Percentiles rank a stretch among this genome's conserved stretches.
phyloP scores from a whole-genome alignment of 23 tunicate species.

The Halocynthia aurantium region DNA sequence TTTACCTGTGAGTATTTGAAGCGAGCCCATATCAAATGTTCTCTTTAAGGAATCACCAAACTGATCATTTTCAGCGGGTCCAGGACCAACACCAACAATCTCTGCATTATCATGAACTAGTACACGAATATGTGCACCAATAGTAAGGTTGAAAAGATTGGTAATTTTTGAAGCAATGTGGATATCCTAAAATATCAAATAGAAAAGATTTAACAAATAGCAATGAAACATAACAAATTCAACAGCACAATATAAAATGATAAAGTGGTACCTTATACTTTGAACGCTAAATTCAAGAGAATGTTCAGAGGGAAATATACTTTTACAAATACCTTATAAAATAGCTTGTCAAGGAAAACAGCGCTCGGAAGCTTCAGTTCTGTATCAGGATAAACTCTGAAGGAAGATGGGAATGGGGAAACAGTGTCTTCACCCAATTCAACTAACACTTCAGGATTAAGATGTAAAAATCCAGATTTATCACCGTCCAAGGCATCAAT shows the following conservation, averaged over 20 bases:
- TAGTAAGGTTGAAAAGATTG: conserved; percentile 20
- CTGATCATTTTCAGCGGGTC: background rate
- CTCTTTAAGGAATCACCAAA: background rate
- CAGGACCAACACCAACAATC: background rate
- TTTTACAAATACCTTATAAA: background rate
- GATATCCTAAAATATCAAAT: conserved; percentile 8
- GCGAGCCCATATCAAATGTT: background rate
- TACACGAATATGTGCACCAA: conserved; percentile 7
- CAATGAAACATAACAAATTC: no score
- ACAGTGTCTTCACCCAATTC: conserved; percentile 9
- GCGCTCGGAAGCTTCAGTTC: background rate
- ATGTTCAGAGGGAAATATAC: no score
- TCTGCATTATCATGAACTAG: conserved; percentile 9
- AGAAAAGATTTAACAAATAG: background rate
- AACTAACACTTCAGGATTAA: background rate
- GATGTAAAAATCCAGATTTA: conserved; percentile 20
- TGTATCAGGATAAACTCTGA: conserved; percentile 22
- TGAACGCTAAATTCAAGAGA: no score
- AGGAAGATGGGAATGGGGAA: conserved; percentile 15
- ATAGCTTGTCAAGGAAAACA: conserved; percentile 8
- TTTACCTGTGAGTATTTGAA: conserved; percentile 17
- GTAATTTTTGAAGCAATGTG: conserved; percentile 9
- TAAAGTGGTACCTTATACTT: no score
- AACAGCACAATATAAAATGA: no score
- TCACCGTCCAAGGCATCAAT: conserved; percentile 18